Evolutionary conservation across 1,140 invertebrate species (phyloP), one percentile per base, ranked within the genome.

Genomic region (Brachionus rubens): DNA sequence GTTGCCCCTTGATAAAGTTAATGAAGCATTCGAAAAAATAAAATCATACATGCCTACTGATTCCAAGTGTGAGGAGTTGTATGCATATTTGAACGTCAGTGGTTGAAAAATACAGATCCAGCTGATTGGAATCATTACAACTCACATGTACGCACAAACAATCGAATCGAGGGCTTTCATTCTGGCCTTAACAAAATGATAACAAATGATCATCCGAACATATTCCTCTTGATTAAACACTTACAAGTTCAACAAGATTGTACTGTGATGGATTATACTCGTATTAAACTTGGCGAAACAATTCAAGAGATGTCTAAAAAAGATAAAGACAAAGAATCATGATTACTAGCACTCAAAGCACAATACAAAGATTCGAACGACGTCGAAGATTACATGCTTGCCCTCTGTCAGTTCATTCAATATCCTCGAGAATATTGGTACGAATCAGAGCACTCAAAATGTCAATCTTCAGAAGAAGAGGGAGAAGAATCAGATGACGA

Each of bases 81-180:
- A 65, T 65, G 16, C n/a, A 10, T 65, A 43, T 65, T 65, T 24
- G 36, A 59, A n/a, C 9, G 30, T 10, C 54, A 59, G 16, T 59
- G 54, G 54, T 14, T 59, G 5, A 59, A 59, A 59, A 40, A 36
- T 36, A 36, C 14, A 7, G 36, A 59, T 10, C 28, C 33, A 21
- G 10, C 9, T 16, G 12, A 30, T 7, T 65, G 36, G 36, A 65
- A 41, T 21, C 36, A 65, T 41, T 24, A 21, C 19, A 14, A 65
- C n/a, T 65, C 59, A 65, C 16, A 59, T 19, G 54, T 59, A 7
- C 28, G 54, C 7, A 59, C 54, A 36, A 59, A 59, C 16, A 59
- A 40, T 40, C 54, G 54, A n/a, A 59, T 59, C 30, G 54, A 59
- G 16, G 33, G 54, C 16, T 59, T 59, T 33, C 54, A 59, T 36